Conservation (phyloP, 2,113 vertebrate genomes). For the Talpa occidentalis region DNA sequence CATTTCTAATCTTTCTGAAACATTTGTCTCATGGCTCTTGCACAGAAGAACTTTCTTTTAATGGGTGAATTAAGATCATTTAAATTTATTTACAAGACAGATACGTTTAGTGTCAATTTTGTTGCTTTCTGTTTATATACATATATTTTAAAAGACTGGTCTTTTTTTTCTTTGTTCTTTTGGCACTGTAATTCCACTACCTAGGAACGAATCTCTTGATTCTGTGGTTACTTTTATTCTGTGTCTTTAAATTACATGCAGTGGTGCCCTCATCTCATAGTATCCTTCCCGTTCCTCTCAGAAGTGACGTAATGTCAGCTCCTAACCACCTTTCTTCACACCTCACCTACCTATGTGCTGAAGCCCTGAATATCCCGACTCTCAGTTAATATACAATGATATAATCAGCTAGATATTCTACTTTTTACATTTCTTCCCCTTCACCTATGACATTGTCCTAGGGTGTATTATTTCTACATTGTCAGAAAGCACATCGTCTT, state of each 20-base stretch:
- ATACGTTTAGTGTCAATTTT: neutral
- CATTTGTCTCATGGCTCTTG: neutral
- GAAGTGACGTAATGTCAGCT: neutral
- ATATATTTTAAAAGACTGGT: neutral
- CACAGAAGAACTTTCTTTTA: neutral
- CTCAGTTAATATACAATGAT: neutral
- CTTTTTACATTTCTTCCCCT: neutral
- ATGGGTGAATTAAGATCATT: neutral
- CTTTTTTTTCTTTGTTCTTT: neutral
- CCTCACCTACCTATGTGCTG: neutral
- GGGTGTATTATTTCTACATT: neutral
- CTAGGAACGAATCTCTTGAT: neutral
- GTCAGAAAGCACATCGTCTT: neutral
- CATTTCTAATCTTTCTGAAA: neutral
- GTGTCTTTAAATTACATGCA: neutral
- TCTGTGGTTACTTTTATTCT: neutral
- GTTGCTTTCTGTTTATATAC: neutral
- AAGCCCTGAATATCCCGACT: neutral
- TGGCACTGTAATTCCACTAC: neutral
- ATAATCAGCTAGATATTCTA: neutral
- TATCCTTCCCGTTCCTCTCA: no score
- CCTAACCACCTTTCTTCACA: neutral
- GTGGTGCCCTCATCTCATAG: no score
- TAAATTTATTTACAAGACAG: neutral
- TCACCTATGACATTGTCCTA: neutral